Evolutionary conservation across 2,888 invertebrate genomes (phyloP), one percentile per base, ranked within the genome.

Genomic region (Pterostichus madidus): DNA sequence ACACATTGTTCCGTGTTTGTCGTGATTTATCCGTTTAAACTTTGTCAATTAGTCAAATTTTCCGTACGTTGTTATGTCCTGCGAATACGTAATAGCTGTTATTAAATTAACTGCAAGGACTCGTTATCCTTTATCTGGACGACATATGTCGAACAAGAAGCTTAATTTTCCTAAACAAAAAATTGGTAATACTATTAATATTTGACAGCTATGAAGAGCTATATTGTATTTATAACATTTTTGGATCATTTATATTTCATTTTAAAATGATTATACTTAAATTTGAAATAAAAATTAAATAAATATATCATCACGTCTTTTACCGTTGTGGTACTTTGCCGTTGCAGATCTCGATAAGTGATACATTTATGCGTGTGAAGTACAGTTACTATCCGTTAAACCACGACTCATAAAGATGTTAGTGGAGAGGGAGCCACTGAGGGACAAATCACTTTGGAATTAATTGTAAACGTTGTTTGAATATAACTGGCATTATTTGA

Each of bases 1-100:
- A 79, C 78, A 31, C 15, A 61, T 11, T 77, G 49, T 77, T 77
- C 8, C 52, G 46, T 31, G 61, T 24, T 61, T 11, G 17, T 24
- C 46, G 46, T 79, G 78, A 79, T 79, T 79, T 79, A 61, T 61
- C 44, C 78, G 61, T 79, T 61, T 79, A 79, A 79, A 79, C 78
- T 61, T 79, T 31, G 78, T 44, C 61, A 79, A 61, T 61, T 79
- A 79, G 78, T 61, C 78, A 79, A 79, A 59, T 61, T 61, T 64
- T 79, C 78, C 7, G 11, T 13, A n/a, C 61, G 35, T 56, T 35
- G 64, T 64, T 64, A 35, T 13, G 35, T n/a, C 6, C 64, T 64
- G 32, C 35, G 64, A 5, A 15, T 32, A 32, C 64, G 32, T 64
- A 64, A 64, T 64, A 64, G 64, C 64, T 64, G 64, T 64, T 64